phyloP scores from a whole-genome alignment of 2,113 vertebrate genomes.

The Leiothrix lutea region DNA sequence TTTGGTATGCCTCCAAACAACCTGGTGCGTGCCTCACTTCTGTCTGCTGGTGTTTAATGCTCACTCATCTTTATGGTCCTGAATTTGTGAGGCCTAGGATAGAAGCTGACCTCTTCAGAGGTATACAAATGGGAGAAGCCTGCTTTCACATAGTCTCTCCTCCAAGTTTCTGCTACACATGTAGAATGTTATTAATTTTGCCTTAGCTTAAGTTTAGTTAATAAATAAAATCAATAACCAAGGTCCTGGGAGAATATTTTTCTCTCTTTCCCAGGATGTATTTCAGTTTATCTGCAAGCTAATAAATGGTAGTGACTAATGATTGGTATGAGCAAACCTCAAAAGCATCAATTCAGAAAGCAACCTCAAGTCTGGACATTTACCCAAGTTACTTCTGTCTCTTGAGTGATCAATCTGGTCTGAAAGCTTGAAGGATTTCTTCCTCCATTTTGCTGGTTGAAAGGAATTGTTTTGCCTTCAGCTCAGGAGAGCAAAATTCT shows the following conservation, averaged over 20 bases:
- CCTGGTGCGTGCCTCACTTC: background rate
- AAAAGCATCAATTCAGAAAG: slow-evolving; percentile 46
- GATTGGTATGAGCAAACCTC: slow-evolving; percentile 49
- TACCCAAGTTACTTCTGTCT: background rate
- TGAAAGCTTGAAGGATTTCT: slow-evolving; percentile 52
- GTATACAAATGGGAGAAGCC: background rate
- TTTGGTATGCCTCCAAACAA: slow-evolving; percentile 5
- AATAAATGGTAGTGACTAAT: slow-evolving; percentile 63
- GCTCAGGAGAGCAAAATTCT: background rate
- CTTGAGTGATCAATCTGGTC: slow-evolving; percentile 43
- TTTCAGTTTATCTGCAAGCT: slow-evolving; percentile 56
- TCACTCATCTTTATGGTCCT: background rate
- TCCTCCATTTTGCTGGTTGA: background rate
- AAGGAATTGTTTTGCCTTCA: background rate
- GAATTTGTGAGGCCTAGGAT: background rate
- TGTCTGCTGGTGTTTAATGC: slow-evolving; percentile 12
- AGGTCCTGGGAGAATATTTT: slow-evolving; percentile 50
- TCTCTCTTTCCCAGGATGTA: slow-evolving; percentile 53
- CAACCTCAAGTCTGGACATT: background rate
- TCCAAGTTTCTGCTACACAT: background rate
- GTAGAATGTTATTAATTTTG: slow-evolving; percentile 51
- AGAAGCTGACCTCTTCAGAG: slow-evolving; percentile 2
- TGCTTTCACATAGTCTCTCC: background rate
- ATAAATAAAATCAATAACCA: slow-evolving; percentile 52
- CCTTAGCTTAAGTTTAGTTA: slow-evolving; percentile 28